Evolutionary conservation across 1,140 invertebrate genomes (phyloP).

Genomic region (Neuroterus valhalla): DNA sequence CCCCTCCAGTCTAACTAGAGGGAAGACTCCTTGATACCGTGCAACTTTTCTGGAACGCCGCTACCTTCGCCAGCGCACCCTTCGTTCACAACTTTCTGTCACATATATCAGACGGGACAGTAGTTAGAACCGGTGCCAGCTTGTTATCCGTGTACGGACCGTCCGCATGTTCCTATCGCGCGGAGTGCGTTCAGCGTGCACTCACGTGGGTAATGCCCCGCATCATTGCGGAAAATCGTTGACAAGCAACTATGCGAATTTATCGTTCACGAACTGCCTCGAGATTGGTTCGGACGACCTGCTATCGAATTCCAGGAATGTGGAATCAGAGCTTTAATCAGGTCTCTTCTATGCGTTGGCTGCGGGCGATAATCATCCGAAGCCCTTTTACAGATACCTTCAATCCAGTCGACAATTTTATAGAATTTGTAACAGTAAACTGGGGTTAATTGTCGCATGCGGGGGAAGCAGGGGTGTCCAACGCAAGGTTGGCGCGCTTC

Average conservation of each 20-base stretch:
- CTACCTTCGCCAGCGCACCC: slow-evolving; percentile 40
- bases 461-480: no score
- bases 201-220: slow-evolving; percentile 37
- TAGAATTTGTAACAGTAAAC: no score
- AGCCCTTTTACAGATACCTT: slow-evolving; percentile 15
- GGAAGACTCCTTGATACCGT: slow-evolving; percentile 41
- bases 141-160: slow-evolving; percentile 68
- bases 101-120: slow-evolving; percentile 73
- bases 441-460: no score
- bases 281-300: slow-evolving; percentile 27
- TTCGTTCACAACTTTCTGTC: slow-evolving; percentile 73
- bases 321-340: slow-evolving; percentile 32
- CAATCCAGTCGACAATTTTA: not conserved
- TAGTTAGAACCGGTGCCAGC: slow-evolving; percentile 74
- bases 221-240: slow-evolving; percentile 59
- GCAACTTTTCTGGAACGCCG: slow-evolving; percentile 35
- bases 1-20: not conserved
- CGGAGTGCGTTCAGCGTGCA: slow-evolving; percentile 12
- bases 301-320: slow-evolving; percentile 24
- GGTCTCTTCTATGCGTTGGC: not conserved
- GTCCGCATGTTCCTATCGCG: slow-evolving; percentile 22
- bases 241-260: slow-evolving; percentile 52
- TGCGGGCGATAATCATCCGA: slow-evolving; percentile 14
- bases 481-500: no score
- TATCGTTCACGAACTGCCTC: slow-evolving; percentile 40